Evolutionary conservation across 2,888 invertebrate genomes (phyloP).

Genomic region (Lepetodrilus schrolli): DNA sequence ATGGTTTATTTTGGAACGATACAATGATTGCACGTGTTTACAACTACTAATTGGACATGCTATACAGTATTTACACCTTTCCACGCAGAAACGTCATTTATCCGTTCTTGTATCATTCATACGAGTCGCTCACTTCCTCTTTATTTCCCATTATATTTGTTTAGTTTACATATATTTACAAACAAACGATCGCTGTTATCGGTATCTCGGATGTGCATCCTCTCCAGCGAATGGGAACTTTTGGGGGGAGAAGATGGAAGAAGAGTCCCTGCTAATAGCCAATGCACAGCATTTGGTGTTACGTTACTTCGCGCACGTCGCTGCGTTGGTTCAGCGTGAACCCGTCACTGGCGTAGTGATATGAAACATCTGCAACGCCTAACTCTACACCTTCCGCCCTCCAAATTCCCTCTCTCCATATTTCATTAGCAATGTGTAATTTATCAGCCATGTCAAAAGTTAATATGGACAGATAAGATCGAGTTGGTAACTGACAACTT

Average conservation of each 20-base stretch:
- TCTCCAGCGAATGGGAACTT: neutral
- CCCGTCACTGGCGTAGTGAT: neutral
- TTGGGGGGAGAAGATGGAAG: neutral
- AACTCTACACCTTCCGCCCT: neutral
- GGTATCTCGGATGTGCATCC: neutral
- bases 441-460: slow-evolving; percentile 25
- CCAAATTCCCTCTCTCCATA: slow-evolving; percentile 8
- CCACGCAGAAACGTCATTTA: too few relatives aligned
- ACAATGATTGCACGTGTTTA: too few relatives aligned
- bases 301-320: slow-evolving; percentile 9
- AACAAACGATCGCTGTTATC: neutral
- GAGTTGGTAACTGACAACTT: neutral
- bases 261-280: neutral
- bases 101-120: too few relatives aligned
- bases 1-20: too few relatives aligned
- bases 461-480: slow-evolving; percentile 24
- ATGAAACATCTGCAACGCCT: neutral
- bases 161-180: slow-evolving; percentile 13
- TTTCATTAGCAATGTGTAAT: slow-evolving; percentile 27
- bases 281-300: neutral
- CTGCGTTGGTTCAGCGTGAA: neutral
- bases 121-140: too few relatives aligned
- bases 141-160: too few relatives aligned
- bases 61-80: too few relatives aligned
- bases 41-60: too few relatives aligned